Evolutionary conservation across 2,797 vertebrate genomes (phyloP).

Genomic region (Picus viridis): DNA sequence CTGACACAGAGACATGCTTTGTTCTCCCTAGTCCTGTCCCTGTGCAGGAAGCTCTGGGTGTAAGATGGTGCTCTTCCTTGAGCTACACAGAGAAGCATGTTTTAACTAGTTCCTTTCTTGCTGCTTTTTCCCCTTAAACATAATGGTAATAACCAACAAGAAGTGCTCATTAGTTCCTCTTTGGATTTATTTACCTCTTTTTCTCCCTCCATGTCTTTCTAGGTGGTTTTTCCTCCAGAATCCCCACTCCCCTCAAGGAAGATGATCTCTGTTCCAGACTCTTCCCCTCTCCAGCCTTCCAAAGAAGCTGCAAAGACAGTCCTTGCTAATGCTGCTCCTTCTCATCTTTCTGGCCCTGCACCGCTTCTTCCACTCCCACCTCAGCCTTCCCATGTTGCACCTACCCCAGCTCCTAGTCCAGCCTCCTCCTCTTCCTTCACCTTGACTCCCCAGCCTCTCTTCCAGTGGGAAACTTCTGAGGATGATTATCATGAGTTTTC

Average conservation of each 20-base stretch:
- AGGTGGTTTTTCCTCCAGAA: conserved; percentile 90
- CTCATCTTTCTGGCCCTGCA: conserved; percentile 28
- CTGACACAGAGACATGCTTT: background rate
- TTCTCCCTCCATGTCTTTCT: conserved; percentile 65
- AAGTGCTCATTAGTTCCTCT: conserved; percentile 2
- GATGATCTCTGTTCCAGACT: conserved; percentile 75
- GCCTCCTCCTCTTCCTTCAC: conserved; percentile 43
- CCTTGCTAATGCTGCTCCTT: conserved; percentile 45
- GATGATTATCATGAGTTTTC: conserved; percentile 65
- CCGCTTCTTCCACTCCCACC: conserved; percentile 38
- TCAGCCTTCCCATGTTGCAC: conserved; percentile 65
- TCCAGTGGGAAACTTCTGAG: conserved; percentile 62
- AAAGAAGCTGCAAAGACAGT: conserved; percentile 60
- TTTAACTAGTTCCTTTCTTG: background rate
- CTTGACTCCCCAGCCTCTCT: conserved; percentile 62
- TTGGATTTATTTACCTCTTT: conserved; percentile 52
- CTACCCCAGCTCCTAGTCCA: background rate
- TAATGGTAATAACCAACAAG: background rate
- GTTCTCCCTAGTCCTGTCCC: background rate
- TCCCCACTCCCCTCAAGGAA: conserved; percentile 86
- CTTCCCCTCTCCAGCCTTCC: conserved; percentile 57
- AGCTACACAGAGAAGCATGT: background rate
- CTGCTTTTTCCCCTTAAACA: background rate
- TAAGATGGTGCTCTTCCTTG: background rate
- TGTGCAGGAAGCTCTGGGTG: background rate